Percentiles rank a stretch among this genome's conserved stretches.
phyloP scores from a whole-genome alignment of 2,888 invertebrate genomes.

The Caenorhabditis virilis region DNA sequence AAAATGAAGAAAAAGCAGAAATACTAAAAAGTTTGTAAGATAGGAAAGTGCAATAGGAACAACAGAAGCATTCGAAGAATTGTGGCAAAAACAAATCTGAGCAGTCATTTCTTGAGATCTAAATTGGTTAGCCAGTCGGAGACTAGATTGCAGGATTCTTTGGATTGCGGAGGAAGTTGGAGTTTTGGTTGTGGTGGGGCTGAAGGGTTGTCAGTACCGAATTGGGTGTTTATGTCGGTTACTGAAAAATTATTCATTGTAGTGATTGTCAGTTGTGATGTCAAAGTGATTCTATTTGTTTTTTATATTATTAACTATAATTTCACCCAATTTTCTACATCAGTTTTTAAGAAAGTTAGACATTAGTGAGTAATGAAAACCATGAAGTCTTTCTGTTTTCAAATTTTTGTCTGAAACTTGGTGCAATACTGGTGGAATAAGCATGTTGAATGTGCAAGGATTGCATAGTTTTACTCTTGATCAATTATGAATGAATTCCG shows the following conservation, averaged over 20 bases:
- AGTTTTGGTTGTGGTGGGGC: constrained; percentile 2
- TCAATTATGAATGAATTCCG: no score
- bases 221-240: constrained; percentile 13
- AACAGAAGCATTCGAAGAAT: neutral
- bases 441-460: no score
- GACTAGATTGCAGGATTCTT: constrained; percentile 30
- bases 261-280: neutral
- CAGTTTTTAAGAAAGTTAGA: no score
- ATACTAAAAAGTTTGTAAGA: neutral
- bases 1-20: neutral
- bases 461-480: no score
- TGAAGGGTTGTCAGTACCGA: neutral
- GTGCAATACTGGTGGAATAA: no score
- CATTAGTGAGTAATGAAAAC: no score
- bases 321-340: no score
- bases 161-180: constrained; percentile 18
- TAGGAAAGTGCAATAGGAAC: no score
- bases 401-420: no score
- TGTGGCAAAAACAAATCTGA: neutral
- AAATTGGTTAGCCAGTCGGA: constrained; percentile 38
- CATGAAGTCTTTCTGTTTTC: no score
- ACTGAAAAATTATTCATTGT: constrained; percentile 14
- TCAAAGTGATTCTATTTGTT: no score
- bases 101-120: constrained; percentile 27
- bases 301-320: no score